A percentile compares a stretch with the other conserved stretches of the same genome.
These are phyloP conservation scores for Tragelaphus scriptus DNA, from an alignment of 2,113 vertebrate genomes.

Conservation along the genomic window DNA sequence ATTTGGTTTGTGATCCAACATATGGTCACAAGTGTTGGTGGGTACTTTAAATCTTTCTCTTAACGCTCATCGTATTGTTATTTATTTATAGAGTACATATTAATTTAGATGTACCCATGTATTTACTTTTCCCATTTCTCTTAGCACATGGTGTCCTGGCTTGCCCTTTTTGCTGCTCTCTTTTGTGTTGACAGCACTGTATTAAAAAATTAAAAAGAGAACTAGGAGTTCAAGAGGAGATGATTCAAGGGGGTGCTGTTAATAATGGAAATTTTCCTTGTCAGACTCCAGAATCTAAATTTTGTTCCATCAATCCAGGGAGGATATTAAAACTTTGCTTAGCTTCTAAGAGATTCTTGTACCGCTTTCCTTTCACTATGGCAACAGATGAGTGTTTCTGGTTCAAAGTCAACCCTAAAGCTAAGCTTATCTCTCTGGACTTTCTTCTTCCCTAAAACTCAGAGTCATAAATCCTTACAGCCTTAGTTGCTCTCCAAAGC, in stretches of 20 bases:
- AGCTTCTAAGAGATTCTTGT: neutral
- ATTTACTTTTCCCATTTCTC: neutral
- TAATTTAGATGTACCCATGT: neutral
- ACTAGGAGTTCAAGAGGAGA: neutral
- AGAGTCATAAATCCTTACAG: neutral
- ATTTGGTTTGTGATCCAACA: neutral
- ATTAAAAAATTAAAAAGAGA: conserved; percentile 1
- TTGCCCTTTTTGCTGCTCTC: neutral
- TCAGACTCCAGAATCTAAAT: neutral
- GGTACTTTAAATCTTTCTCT: neutral
- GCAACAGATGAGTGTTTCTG: neutral
- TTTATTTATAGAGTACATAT: neutral
- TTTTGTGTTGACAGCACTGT: neutral
- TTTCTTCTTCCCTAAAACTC: neutral
- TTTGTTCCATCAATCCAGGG: neutral
- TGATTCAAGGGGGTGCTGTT: neutral
- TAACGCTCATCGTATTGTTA: neutral
- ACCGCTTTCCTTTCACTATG: neutral
- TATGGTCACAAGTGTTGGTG: neutral
- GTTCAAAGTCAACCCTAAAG: neutral
- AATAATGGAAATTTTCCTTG: neutral
- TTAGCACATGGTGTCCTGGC: neutral
- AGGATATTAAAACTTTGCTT: neutral
- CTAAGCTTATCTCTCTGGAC: neutral
- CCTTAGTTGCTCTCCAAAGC: neutral